Evolutionary conservation across 2,888 invertebrate species (phyloP).

Genomic region (Drosophila anomalata): DNA sequence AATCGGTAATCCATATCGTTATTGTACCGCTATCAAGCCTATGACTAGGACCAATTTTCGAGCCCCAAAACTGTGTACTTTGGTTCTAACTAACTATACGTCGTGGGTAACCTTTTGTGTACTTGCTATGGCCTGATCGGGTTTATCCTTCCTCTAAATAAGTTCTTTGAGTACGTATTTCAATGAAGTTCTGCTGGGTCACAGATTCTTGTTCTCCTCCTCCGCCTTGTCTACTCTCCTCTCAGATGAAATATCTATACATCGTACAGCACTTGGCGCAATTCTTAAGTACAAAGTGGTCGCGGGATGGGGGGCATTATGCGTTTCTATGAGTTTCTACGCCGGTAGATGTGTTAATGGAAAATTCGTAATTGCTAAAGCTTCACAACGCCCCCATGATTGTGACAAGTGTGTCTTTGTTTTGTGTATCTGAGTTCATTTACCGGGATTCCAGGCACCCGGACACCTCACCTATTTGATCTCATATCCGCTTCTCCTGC

Average conservation of each 20-base stretch:
- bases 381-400: conserved; percentile 38
- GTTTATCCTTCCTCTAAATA: conserved; percentile 34
- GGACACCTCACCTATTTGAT: conserved; percentile 22
- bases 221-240: conserved; percentile 5
- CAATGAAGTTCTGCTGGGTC: conserved; percentile 30
- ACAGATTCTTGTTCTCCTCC: conserved; percentile 19
- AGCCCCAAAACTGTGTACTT: conserved; percentile 45
- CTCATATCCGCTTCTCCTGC: conserved; percentile 24
- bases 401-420: conserved; percentile 39
- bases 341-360: conserved; percentile 39
- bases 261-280: conserved; percentile 56
- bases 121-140: conserved; percentile 57
- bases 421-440: conserved; percentile 20
- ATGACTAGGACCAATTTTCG: conserved; percentile 69
- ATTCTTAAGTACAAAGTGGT: conserved; percentile 58
- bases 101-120: conserved; percentile 39
- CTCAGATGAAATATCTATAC: conserved; percentile 49
- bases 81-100: conserved; percentile 56
- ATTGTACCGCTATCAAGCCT: conserved; percentile 58
- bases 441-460: background rate
- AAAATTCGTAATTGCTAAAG: conserved; percentile 51
- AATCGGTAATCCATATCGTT: conserved; percentile 21
- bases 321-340: conserved; percentile 34
- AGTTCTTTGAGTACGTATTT: conserved; percentile 70
- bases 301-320: conserved; percentile 47